Evolutionary conservation across 2,113 vertebrate species (phyloP).

Genomic region (Caracal caracal): DNA sequence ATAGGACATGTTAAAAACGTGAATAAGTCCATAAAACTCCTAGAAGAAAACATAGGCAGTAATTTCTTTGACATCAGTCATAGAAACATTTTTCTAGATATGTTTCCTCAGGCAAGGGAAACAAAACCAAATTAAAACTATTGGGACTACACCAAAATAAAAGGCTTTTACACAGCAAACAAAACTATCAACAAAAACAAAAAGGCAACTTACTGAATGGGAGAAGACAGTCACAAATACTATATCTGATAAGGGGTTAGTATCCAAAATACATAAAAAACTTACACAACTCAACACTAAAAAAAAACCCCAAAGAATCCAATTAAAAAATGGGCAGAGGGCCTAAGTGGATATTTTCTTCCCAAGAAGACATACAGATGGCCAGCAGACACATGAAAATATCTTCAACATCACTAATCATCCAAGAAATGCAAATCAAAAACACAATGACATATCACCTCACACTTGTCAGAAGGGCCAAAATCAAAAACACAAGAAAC

Average conservation of each 20-base stretch:
- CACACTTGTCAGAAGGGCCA: background rate
- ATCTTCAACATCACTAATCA: background rate
- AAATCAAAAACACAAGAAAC: background rate
- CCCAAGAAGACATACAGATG: background rate
- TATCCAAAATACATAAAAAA: background rate
- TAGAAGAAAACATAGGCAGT: background rate
- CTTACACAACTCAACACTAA: background rate
- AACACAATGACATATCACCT: background rate
- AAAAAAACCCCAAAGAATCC: background rate
- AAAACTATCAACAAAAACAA: background rate
- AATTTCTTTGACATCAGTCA: background rate
- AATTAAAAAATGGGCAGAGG: background rate
- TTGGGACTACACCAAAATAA: background rate
- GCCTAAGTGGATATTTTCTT: background rate
- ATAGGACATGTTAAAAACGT: background rate
- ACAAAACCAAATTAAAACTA: background rate
- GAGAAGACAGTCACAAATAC: background rate
- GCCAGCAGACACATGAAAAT: background rate
- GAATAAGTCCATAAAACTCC: background rate
- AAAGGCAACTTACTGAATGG: background rate
- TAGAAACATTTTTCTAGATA: background rate
- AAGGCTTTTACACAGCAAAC: background rate
- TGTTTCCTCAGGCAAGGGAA: background rate
- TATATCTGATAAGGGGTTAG: background rate
- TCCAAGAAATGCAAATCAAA: background rate